phyloP scores from a whole-genome alignment of 2,113 vertebrate species.

The Rhabdornis inornatus region DNA sequence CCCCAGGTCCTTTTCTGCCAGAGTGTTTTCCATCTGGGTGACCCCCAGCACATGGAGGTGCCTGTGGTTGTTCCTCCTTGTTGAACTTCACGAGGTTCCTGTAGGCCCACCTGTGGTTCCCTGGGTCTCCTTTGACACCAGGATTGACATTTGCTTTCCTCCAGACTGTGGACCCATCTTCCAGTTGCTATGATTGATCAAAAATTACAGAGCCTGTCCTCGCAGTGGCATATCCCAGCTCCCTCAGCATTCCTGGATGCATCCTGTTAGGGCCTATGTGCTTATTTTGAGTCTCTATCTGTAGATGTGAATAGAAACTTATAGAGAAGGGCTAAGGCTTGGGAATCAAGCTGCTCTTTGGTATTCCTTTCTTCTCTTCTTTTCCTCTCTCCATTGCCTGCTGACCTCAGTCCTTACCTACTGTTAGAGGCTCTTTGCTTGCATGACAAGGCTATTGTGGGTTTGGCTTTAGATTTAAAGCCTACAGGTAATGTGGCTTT shows the following conservation, averaged over 20 bases:
- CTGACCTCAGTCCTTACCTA: not conserved
- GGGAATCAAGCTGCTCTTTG: not conserved
- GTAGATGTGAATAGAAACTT: not conserved
- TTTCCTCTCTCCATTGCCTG: not conserved
- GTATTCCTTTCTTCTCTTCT: not conserved
- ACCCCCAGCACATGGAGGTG: not conserved
- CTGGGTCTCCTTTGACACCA: not conserved
- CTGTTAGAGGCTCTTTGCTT: not conserved
- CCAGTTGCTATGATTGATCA: not conserved
- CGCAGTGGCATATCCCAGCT: fast-evolving
- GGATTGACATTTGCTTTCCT: not conserved
- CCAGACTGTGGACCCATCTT: not conserved
- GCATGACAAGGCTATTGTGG: not conserved
- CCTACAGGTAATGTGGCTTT: not conserved
- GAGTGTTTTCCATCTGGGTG: not conserved
- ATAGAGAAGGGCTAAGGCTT: not conserved
- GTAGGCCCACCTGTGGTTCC: not conserved
- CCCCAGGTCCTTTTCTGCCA: not conserved
- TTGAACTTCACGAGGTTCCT: not conserved
- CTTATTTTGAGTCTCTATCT: not conserved
- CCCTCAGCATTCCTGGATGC: not conserved
- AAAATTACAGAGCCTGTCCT: not conserved
- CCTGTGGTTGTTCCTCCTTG: not conserved
- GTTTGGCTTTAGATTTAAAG: not conserved
- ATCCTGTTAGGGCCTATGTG: not conserved